phyloP scores from a whole-genome alignment of 2,113 vertebrate species.

The Odocoileus hemionus region DNA sequence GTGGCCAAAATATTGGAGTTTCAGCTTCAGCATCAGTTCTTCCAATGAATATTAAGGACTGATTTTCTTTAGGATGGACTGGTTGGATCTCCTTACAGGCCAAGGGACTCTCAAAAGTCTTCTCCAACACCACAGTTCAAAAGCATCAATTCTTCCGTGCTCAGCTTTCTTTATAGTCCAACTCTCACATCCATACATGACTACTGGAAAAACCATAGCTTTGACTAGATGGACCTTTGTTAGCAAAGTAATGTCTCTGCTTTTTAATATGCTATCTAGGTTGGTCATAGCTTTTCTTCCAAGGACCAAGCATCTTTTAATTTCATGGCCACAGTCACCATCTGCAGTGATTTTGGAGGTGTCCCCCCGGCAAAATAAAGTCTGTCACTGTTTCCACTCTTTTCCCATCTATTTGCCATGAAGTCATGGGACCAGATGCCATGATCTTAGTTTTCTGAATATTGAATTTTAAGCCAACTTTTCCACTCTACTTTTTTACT shows the following conservation, averaged over 20 bases:
- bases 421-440: not conserved
- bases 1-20: not conserved
- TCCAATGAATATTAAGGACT: not conserved
- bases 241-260: not conserved
- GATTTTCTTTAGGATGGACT: not conserved
- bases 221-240: not conserved
- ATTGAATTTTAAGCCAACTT: not conserved
- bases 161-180: not conserved
- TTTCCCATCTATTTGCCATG: not conserved
- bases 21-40: not conserved
- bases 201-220: fast-evolving
- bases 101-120: not conserved
- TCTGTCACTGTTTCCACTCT: not conserved
- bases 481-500: not conserved
- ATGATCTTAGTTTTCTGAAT: not conserved
- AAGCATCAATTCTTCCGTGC: not conserved
- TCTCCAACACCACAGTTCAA: not conserved
- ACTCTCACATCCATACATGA: not conserved
- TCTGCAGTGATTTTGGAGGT: not conserved
- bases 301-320: not conserved
- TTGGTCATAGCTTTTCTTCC: not conserved
- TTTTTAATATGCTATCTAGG: not conserved
- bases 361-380: not conserved
- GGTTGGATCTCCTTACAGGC: not conserved
- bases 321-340: not conserved